Evolutionary conservation across 1,140 invertebrate species (phyloP).

Genomic region (Ruditapes philippinarum): DNA sequence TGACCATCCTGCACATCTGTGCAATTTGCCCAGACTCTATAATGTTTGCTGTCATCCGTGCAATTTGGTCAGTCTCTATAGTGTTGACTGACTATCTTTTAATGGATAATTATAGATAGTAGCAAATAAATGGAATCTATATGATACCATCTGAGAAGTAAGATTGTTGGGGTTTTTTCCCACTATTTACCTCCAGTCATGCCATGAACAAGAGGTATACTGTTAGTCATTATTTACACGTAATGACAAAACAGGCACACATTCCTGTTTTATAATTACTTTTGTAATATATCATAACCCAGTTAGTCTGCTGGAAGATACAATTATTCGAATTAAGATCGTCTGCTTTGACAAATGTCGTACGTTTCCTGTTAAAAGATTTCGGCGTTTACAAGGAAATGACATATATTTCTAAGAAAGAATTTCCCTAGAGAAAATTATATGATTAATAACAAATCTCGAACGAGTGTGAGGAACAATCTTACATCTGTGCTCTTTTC

Average conservation of each 20-base stretch:
- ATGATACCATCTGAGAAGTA: neutral
- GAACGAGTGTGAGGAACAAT: neutral
- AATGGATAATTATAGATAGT: neutral
- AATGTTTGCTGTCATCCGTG: neutral
- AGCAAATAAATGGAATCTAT: neutral
- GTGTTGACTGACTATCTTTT: neutral
- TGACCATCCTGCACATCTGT: neutral
- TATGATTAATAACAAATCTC: neutral
- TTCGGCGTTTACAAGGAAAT: neutral
- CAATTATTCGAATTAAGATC: neutral
- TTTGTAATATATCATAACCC: slow-evolving; percentile 15
- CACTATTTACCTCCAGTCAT: too few species aligned
- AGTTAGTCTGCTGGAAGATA: neutral
- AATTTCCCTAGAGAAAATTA: neutral
- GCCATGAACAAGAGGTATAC: too few species aligned
- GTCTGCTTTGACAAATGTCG: neutral
- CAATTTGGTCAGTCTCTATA: too few species aligned
- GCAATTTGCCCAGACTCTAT: neutral
- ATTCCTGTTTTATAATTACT: neutral
- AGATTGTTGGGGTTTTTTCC: too few species aligned
- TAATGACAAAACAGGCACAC: too few species aligned
- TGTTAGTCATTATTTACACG: too few species aligned
- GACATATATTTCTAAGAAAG: neutral
- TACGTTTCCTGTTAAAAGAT: neutral
- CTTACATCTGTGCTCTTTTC: neutral